Evolutionary conservation across 2,113 vertebrate genomes (phyloP), one percentile per base, ranked within the genome.

Genomic region (Chloroceryle aenea): DNA sequence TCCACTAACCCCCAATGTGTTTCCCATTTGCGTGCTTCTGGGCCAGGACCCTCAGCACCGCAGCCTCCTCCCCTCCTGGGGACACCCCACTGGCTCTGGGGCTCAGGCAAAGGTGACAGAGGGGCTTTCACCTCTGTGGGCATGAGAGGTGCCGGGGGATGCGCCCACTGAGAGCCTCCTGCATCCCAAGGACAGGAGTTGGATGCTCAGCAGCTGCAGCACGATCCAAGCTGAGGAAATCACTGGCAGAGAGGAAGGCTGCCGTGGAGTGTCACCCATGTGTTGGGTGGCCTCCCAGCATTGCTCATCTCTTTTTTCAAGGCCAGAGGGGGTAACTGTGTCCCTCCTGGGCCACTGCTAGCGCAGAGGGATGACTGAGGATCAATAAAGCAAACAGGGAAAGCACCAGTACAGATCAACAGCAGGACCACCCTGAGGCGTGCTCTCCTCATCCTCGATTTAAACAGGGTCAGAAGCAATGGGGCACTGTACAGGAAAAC

Each of bases 1-100:
- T 89, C 75, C 84, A 61, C 90, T 96, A 95, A 94, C 88, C 87
- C 82, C 74, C 94, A 95, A 95, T 97, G 95, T 97, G 97, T 92
- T 97, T 97, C 82, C 61, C 23, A 96, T 97, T 97, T 97, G 86
- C 34, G 67, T 42, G 72, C 63, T 29, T 95, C 80, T 82, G 87
- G 22, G 53, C n/a, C 45, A 66, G 77, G 52, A 55, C 61, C 52
- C 7, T 27, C 78, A 42, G 71, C 2, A 8, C 42, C 14, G 18
- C 43, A 81, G 48, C 50, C 17, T 23, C 25, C 36, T 50, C 34
- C 66, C 76, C 48, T 7, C 27, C 34, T 5, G 1, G 7, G 85
- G 43, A 14, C 27, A 62, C 29, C 29, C 7, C 4, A 1, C 62
- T 19, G 52, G 22, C 6, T 11, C 7, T 20, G 58, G 47, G 38